Base-by-base conservation (phyloP, 2,113 vertebrate species). In the Lampris incognitus region DNA sequence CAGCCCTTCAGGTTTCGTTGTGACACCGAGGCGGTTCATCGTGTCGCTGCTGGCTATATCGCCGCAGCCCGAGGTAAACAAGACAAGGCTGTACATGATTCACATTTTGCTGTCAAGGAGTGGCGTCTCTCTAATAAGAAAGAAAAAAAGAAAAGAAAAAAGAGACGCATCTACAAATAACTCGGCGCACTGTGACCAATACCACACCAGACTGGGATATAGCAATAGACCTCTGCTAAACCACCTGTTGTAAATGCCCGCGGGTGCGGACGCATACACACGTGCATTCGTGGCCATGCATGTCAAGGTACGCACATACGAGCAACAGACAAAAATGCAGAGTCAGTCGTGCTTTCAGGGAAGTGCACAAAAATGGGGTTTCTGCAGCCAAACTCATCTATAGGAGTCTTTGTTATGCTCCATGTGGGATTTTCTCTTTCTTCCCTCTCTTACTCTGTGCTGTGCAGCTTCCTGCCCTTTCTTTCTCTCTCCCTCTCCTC, bases 341-440 rank as follows among this genome's bases (percentile, higher is more conserved):
- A 63, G 5, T 3, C 1, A 74, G 64, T 58, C 78, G 58, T 40
- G 41, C 78, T 85, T 85, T 88, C 67, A 75, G 55, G 24, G 68
- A 84, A 76, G 73, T 84, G 60, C 64, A 55, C 69, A 48, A 66
- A 58, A 52, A 79, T 64, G 72, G 59, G 46, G 40, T 49, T 84
- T 82, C 77, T 79, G 73, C 57, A 69, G 83, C 83, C 81, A 81
- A 74, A 80, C 59, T 91, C 76, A 79, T 93, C 89, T 89, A 91
- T 89, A 87, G 85, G 79, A 82, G 88, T 87, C 91, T 91, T 93
- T 93, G 91, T 93, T 90, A 87, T 86, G 64, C 84, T 86, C 85
- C 73, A 81, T 52, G 67, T 78, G 79, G 78, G 70, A 57, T 82
- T 89, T 86, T 69, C 76, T 82, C 77, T 66, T 76, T 69, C 72